A percentile compares a stretch with the other conserved stretches of the same genome.
Conservation (phyloP, 2,797 vertebrate species). For the Notoglanidium macrostoma region DNA sequence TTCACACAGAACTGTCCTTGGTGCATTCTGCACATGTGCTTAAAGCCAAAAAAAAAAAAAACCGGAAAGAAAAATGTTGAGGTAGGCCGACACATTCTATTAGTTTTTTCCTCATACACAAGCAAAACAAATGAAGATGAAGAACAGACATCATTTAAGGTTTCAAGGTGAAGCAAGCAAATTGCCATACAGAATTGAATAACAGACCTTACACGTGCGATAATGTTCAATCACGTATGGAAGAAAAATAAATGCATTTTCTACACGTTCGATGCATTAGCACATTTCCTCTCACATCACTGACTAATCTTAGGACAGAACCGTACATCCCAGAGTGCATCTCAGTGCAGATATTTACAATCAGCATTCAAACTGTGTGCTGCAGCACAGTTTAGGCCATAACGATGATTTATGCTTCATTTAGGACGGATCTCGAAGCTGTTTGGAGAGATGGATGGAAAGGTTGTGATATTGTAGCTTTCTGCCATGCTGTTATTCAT, state of each 20-base stretch:
- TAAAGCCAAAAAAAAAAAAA: background rate
- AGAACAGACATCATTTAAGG: constrained; percentile 26
- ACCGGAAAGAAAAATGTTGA: background rate
- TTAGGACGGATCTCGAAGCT: constrained; percentile 12
- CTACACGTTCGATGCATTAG: constrained; percentile 18
- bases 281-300: background rate
- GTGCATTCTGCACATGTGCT: background rate
- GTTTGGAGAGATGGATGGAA: constrained; percentile 37
- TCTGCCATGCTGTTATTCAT: constrained; percentile 28
- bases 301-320: constrained; percentile 6
- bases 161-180: constrained; percentile 27
- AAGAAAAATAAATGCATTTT: constrained; percentile 24
- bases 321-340: background rate
- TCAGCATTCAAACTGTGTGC: constrained; percentile 17
- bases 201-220: background rate
- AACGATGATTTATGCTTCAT: constrained; percentile 32
- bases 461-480: constrained; percentile 6
- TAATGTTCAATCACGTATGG: constrained; percentile 2
- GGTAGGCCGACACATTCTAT: background rate
- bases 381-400: constrained; percentile 24
- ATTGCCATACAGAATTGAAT: constrained; percentile 22
- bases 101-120: constrained; percentile 7
- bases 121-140: constrained; percentile 36
- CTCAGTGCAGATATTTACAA: background rate
- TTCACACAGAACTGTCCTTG: constrained; percentile 37